Evolutionary conservation across 2,888 invertebrate genomes (phyloP).

Genomic region (Tenthredo amoena): DNA sequence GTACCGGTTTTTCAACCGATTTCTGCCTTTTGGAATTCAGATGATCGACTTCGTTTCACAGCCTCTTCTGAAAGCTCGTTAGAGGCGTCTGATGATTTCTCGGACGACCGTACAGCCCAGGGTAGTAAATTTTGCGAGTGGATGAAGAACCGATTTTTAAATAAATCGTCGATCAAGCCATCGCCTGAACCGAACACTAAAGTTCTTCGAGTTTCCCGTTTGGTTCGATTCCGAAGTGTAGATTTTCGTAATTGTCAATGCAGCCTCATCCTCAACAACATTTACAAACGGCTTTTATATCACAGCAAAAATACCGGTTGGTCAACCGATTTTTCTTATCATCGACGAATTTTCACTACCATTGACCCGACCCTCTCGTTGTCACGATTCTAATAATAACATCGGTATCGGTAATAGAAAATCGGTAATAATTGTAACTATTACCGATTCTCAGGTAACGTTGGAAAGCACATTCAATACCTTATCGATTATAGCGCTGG

Average conservation of each 20-base stretch:
- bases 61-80: slow-evolving; percentile 38
- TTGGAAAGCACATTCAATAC: slow-evolving; percentile 67
- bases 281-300: slow-evolving; percentile 60
- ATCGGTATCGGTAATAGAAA: too few relatives aligned
- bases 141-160: slow-evolving; percentile 13
- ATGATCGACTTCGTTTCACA: background rate
- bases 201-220: slow-evolving; percentile 43
- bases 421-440: background rate
- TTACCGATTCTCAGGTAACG: slow-evolving; percentile 55
- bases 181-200: background rate
- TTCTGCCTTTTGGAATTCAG: background rate
- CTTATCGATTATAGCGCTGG: slow-evolving; percentile 72
- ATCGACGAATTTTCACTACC: background rate
- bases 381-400: background rate
- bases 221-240: slow-evolving; percentile 59
- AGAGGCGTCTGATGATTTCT: background rate
- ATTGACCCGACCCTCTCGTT: slow-evolving; percentile 59
- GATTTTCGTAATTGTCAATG: slow-evolving; percentile 68
- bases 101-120: background rate
- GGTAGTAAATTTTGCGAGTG: background rate
- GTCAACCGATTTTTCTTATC: background rate
- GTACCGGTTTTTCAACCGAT: background rate
- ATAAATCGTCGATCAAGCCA: background rate
- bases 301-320: slow-evolving; percentile 62
- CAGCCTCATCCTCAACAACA: slow-evolving; percentile 56